phyloP scores from a whole-genome alignment of 2,888 invertebrate genomes.

The Ditylenchus weischeri region DNA sequence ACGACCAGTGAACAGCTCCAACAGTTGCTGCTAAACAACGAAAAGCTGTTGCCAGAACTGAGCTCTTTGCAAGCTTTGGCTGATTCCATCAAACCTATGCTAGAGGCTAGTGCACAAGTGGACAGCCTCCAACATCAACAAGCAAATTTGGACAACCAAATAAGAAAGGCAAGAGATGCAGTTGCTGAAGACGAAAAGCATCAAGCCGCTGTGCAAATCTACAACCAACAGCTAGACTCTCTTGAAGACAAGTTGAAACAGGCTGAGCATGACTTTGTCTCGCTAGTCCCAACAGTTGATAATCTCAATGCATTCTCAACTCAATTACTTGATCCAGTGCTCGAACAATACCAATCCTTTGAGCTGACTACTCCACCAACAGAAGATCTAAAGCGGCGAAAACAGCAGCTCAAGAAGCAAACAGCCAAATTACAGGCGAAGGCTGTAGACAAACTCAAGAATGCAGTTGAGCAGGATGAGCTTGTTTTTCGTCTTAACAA shows the following conservation, averaged over 20 bases:
- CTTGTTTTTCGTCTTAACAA: not conserved
- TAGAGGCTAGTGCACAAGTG: not conserved
- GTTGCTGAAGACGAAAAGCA: not conserved
- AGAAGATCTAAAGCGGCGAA: not conserved
- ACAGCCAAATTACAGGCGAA: not conserved
- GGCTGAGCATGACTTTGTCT: not conserved
- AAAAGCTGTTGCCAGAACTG: not conserved
- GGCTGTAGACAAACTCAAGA: not conserved
- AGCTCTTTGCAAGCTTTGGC: not conserved
- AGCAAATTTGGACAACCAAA: not conserved
- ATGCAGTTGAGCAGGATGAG: not conserved
- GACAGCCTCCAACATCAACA: not conserved
- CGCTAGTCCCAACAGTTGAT: not conserved
- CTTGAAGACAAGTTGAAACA: not conserved
- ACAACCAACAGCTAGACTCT: not conserved
- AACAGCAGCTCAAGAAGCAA: not conserved
- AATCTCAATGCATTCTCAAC: not conserved
- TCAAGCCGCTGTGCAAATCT: not conserved
- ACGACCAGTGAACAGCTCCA: not conserved
- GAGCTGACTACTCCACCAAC: not conserved
- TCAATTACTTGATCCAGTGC: not conserved
- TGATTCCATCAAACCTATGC: not conserved
- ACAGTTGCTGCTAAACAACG: not conserved
- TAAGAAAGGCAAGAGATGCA: not conserved
- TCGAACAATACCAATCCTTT: too few species aligned